Evolutionary conservation across 2,797 vertebrate genomes (phyloP).

Genomic region (Ceyx erithaca): DNA sequence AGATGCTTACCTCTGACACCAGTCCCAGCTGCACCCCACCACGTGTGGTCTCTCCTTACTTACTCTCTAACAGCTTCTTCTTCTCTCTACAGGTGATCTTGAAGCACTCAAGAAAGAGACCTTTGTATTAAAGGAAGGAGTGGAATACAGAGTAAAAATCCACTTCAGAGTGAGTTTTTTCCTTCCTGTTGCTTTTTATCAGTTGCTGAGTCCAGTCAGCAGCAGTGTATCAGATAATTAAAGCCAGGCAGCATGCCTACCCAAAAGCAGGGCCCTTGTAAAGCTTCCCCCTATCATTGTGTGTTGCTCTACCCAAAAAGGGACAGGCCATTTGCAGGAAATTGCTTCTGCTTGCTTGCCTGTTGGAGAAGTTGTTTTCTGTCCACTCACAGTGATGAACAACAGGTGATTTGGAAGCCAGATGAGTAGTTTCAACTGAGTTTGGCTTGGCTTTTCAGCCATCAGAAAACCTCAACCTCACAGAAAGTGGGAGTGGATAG

Average conservation of each 20-base stretch:
- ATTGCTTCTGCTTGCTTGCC: neutral
- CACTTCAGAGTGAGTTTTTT: conserved; percentile 82
- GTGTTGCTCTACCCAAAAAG: neutral
- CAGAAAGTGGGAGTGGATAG: neutral
- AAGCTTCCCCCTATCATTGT: neutral
- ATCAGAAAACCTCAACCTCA: neutral
- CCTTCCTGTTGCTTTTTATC: neutral
- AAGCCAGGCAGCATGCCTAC: neutral
- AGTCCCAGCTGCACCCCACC: neutral
- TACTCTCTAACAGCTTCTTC: neutral
- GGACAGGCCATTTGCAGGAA: neutral
- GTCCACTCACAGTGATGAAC: neutral
- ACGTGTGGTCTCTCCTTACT: fast-evolving
- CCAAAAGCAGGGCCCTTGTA: neutral
- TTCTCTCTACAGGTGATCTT: conserved; percentile 75
- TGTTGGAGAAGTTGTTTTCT: neutral
- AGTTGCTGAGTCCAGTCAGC: neutral
- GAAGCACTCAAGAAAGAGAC: conserved; percentile 81
- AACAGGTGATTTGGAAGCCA: neutral
- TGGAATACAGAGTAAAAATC: conserved; percentile 84
- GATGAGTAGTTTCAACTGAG: neutral
- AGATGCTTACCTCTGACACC: neutral
- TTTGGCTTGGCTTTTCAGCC: conserved; percentile 3
- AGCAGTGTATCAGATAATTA: neutral
- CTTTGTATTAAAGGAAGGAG: conserved; percentile 81